Conservation (phyloP, 2,888 invertebrate species). For the Odontocolon sp. region DNA sequence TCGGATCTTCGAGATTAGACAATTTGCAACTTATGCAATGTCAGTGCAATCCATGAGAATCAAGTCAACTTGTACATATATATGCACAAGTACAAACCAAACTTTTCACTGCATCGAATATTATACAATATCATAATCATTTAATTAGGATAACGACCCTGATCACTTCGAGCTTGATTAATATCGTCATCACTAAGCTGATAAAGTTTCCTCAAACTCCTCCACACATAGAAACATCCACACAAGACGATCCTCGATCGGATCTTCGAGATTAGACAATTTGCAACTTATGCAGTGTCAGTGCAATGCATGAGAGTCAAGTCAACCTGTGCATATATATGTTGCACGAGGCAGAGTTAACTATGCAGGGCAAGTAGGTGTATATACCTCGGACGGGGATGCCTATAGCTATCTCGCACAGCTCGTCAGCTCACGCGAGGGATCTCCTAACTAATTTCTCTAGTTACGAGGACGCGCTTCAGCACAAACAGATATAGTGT, state of each 20-base stretch:
- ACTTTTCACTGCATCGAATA: no score
- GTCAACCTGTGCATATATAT: not conserved
- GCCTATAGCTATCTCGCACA: slow-evolving; percentile 11
- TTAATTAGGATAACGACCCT: slow-evolving; percentile 31
- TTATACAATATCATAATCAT: no score
- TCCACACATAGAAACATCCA: slow-evolving; percentile 20
- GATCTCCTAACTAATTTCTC: slow-evolving; percentile 66
- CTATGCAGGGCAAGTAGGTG: no score
- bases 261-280: slow-evolving; percentile 57
- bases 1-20: slow-evolving; percentile 56
- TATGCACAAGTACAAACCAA: no score
- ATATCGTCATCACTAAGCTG: slow-evolving; percentile 35
- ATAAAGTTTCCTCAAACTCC: slow-evolving; percentile 37
- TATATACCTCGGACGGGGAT: no score
- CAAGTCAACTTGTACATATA: not conserved
- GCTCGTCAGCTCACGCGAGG: slow-evolving; percentile 62
- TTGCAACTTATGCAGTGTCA: slow-evolving; percentile 31
- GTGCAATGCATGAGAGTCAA: slow-evolving; percentile 17
- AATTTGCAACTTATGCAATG: slow-evolving; percentile 44
- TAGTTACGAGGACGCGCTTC: slow-evolving; percentile 58
- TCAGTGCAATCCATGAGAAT: slow-evolving; percentile 12
- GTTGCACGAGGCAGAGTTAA: no score
- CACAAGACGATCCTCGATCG: slow-evolving; percentile 37
- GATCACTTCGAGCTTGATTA: slow-evolving; percentile 42
- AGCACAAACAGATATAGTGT: slow-evolving; percentile 29